Evolutionary conservation across 2,797 vertebrate genomes (phyloP).

Genomic region (Nyctalus aviator): DNA sequence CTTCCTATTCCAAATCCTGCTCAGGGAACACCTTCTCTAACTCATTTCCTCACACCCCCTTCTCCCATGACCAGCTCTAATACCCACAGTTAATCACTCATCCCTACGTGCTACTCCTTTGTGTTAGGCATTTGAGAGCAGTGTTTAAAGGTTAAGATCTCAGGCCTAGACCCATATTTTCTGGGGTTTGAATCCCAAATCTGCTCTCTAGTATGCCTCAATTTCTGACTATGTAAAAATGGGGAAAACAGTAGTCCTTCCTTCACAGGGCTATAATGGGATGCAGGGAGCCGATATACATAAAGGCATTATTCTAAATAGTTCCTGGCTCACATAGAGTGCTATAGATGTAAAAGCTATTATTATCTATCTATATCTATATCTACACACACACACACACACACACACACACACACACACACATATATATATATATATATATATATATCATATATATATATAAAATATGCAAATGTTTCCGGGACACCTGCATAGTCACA

Average conservation of each 20-base stretch:
- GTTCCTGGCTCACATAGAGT: not conserved
- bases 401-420: too few species aligned
- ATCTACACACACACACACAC: too few species aligned
- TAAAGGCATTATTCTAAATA: slow-evolving; percentile 7
- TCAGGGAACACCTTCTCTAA: not conserved
- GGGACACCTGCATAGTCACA: too few species aligned
- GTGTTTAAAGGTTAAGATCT: not conserved
- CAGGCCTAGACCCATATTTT: not conserved
- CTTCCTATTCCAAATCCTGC: not conserved
- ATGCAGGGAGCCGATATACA: not conserved
- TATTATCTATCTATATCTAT: not conserved
- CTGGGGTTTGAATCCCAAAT: not conserved
- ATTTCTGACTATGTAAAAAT: slow-evolving; percentile 1
- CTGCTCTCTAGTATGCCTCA: not conserved
- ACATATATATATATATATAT: too few species aligned
- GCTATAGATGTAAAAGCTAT: not conserved
- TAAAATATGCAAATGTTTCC: too few species aligned
- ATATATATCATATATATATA: too few species aligned
- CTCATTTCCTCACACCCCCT: not conserved
- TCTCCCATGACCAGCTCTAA: not conserved
- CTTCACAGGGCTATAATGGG: not conserved
- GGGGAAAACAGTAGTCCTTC: not conserved
- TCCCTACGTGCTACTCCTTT: not conserved
- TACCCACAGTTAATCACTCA: not conserved
- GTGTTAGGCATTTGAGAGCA: not conserved